A percentile compares a stretch with the other conserved stretches of the same genome.
Conservation (phyloP, 1,140 invertebrate genomes). For the Dreissena polymorpha region DNA sequence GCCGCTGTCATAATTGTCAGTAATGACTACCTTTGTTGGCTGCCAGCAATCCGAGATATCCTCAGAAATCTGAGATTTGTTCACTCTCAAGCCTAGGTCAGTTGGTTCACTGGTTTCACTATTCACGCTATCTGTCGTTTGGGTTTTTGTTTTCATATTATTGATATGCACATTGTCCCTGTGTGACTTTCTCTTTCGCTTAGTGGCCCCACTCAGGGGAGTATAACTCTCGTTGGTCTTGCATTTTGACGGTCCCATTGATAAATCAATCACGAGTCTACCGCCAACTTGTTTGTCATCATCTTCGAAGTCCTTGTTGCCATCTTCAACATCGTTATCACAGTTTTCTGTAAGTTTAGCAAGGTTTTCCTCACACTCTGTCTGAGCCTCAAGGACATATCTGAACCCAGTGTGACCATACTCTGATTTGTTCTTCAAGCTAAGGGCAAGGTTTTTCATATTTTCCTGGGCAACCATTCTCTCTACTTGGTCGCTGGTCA, state of each 20-base stretch:
- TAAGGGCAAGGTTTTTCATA: background rate
- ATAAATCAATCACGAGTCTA: background rate
- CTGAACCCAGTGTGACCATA: background rate
- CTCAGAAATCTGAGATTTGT: background rate
- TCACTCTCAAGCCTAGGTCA: constrained; percentile 15
- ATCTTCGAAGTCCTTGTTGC: background rate
- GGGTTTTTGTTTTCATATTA: background rate
- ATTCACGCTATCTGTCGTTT: background rate
- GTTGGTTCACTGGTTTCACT: background rate
- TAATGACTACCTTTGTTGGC: background rate
- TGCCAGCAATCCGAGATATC: background rate
- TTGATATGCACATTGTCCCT: background rate
- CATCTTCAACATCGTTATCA: background rate
- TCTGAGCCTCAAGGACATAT: background rate
- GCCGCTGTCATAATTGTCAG: background rate
- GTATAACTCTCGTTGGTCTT: background rate
- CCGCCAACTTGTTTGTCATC: background rate
- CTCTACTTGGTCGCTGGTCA: background rate
- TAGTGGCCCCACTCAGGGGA: constrained; percentile 18
- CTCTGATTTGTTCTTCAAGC: background rate
- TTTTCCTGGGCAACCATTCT: background rate
- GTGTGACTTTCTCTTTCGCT: constrained; percentile 41
- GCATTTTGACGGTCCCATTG: no score
- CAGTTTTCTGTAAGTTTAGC: background rate
- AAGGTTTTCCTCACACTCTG: background rate